phyloP scores from a whole-genome alignment of 2,888 invertebrate genomes.

The Eupelmus urozonus region DNA sequence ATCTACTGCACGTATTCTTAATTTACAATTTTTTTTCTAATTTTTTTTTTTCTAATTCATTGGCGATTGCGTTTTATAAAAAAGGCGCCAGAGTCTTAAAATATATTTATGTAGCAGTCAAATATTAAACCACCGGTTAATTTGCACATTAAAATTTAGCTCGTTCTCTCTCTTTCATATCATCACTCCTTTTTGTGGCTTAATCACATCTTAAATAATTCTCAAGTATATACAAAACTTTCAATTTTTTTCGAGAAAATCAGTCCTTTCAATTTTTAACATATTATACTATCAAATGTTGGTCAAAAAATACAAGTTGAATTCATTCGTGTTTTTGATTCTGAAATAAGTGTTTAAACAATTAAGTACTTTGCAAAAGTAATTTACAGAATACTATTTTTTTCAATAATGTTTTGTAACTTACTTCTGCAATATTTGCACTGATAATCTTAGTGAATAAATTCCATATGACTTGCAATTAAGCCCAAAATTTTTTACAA shows the following conservation, averaged over 20 bases:
- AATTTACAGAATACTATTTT: neutral
- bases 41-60: slow-evolving; percentile 17
- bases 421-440: neutral
- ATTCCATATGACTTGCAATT: slow-evolving; percentile 2
- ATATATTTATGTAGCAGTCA: slow-evolving; percentile 45
- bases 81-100: slow-evolving; percentile 34
- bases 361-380: slow-evolving; percentile 16
- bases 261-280: slow-evolving; percentile 40
- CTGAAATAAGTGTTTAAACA: neutral
- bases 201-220: slow-evolving; percentile 16
- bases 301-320: neutral
- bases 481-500: slow-evolving; percentile 13
- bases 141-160: slow-evolving; percentile 50
- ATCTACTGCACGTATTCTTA: slow-evolving; percentile 2
- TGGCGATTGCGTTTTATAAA: slow-evolving; percentile 34
- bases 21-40: neutral
- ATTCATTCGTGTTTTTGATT: neutral
- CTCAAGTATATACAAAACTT: slow-evolving; percentile 37
- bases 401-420: neutral
- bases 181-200: neutral
- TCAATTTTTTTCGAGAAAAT: slow-evolving; percentile 42
- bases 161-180: slow-evolving; percentile 8
- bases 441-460: neutral
- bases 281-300: slow-evolving; percentile 24
- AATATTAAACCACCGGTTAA: slow-evolving; percentile 37